Conservation (phyloP, 2,888 invertebrate species). For the Cheiracanthium punctorium region DNA sequence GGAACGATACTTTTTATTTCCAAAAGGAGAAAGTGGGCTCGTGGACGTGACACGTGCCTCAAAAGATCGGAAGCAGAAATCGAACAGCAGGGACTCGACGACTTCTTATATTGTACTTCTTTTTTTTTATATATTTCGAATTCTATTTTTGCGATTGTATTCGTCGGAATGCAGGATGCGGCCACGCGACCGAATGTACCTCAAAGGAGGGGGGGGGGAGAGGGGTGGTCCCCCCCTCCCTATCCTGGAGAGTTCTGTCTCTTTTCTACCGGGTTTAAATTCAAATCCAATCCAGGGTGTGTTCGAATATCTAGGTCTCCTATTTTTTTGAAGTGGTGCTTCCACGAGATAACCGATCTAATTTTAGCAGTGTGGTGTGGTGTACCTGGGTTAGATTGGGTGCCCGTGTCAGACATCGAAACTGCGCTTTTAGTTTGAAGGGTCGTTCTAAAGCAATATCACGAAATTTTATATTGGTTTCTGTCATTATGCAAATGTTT, state of each 20-base stretch:
- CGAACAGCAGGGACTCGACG: not conserved
- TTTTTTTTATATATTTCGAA: not conserved
- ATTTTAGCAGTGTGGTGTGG: too few relatives aligned
- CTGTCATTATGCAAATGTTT: too few relatives aligned
- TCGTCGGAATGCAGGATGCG: not conserved
- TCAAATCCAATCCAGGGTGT: not conserved
- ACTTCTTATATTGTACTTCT: too few relatives aligned
- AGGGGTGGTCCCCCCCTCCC: too few relatives aligned
- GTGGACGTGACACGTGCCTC: not conserved
- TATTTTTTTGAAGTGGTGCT: too few relatives aligned
- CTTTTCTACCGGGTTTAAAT: not conserved
- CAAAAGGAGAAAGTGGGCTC: slow-evolving; percentile 2
- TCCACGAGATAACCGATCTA: too few relatives aligned
- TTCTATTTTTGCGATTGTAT: slow-evolving; percentile 10
- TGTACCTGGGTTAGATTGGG: too few relatives aligned
- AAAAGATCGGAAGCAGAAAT: slow-evolving; percentile 17
- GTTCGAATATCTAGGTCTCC: not conserved
- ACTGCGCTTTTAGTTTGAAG: too few relatives aligned
- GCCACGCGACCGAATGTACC: slow-evolving; percentile 2
- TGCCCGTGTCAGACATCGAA: too few relatives aligned
- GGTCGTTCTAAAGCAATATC: too few relatives aligned
- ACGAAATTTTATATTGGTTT: too few relatives aligned
- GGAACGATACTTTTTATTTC: slow-evolving; percentile 12
- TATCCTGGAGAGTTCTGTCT: too few relatives aligned
- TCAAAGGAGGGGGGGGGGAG: not conserved